Percentiles rank a stretch among this genome's conserved stretches.
Conservation (phyloP, 2,888 invertebrate genomes). For the Volucella inanis region DNA sequence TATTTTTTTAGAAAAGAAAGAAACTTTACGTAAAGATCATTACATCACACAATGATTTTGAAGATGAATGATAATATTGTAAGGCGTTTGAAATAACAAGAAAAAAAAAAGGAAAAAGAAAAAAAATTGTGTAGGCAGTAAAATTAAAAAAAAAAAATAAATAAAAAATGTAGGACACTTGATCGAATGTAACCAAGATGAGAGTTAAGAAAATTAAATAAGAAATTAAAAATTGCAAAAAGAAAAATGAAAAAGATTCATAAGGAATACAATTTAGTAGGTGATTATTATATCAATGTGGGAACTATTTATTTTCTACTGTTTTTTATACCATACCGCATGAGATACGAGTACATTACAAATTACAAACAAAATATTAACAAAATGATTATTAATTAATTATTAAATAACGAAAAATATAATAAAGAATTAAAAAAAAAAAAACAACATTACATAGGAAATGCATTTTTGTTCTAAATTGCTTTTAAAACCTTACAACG, state of each 20-base stretch:
- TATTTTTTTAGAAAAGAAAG: too few relatives aligned
- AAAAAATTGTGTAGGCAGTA: slow-evolving; percentile 18
- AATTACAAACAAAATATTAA: slow-evolving; percentile 62
- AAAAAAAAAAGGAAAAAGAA: not conserved
- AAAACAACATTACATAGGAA: not conserved
- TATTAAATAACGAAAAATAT: slow-evolving; percentile 68
- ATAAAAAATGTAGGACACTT: slow-evolving; percentile 8
- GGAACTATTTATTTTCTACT: slow-evolving; percentile 74
- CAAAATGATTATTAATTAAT: slow-evolving; percentile 65
- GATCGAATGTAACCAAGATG: slow-evolving; percentile 21
- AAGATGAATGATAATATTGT: not conserved
- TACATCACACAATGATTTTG: not conserved
- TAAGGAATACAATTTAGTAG: slow-evolving; percentile 50
- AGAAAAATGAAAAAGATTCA: slow-evolving; percentile 17
- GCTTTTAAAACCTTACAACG: not conserved
- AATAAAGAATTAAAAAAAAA: slow-evolving; percentile 42
- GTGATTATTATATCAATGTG: slow-evolving; percentile 64
- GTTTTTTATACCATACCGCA: slow-evolving; percentile 73
- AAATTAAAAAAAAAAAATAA: slow-evolving; percentile 2
- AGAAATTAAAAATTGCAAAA: slow-evolving; percentile 5
- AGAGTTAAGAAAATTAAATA: slow-evolving; percentile 20
- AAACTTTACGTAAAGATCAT: too few relatives aligned
- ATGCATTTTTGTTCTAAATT: not conserved
- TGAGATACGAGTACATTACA: slow-evolving; percentile 61
- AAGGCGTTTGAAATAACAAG: too few relatives aligned